Conservation (phyloP, 2,888 invertebrate genomes). For the Odontothrips loti region DNA sequence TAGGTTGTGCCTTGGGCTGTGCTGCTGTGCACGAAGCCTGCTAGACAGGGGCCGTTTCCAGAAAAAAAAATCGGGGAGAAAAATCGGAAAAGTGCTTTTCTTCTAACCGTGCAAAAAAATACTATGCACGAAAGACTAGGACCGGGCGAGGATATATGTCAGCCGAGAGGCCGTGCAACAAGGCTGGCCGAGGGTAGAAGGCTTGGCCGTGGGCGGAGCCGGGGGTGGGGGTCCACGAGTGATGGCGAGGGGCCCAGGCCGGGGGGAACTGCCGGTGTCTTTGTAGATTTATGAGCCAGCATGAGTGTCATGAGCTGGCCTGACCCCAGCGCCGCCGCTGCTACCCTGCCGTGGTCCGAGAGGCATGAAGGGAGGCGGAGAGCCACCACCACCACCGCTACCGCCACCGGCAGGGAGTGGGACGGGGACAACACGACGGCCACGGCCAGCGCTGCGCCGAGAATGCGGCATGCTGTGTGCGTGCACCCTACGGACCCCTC, state of each 20-base stretch:
- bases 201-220: background rate
- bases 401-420: background rate
- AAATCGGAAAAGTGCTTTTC: too few species aligned
- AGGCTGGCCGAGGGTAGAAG: background rate
- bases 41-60: too few species aligned
- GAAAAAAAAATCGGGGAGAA: too few species aligned
- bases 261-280: background rate
- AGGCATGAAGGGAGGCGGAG: too few species aligned
- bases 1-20: too few species aligned
- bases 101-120: too few species aligned
- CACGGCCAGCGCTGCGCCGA: background rate
- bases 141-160: too few species aligned
- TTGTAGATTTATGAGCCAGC: conserved; percentile 8
- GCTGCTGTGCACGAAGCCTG: too few species aligned
- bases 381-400: background rate
- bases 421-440: background rate
- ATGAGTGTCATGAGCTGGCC: background rate
- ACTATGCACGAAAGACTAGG: too few species aligned
- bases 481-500: too few species aligned
- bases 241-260: background rate
- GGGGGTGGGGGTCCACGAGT: background rate
- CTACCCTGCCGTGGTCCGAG: background rate
- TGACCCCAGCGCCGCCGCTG: background rate
- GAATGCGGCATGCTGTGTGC: too few species aligned
- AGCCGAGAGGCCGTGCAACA: too few species aligned